Evolutionary conservation across 2,113 vertebrate genomes (phyloP).

Genomic region (Anarrhichthys ocellatus): DNA sequence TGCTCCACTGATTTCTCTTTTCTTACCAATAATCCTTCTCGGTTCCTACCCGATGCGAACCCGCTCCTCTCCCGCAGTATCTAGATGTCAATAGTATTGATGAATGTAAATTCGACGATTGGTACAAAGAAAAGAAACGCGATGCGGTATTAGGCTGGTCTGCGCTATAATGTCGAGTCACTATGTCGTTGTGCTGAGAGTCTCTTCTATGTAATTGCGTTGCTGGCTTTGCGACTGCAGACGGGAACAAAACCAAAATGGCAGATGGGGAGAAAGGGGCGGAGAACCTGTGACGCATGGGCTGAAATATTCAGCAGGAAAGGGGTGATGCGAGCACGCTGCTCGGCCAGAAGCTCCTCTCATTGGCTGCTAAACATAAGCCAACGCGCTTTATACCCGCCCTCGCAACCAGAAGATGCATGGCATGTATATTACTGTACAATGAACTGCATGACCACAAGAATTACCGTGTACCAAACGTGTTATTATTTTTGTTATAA

Average conservation of each 20-base stretch:
- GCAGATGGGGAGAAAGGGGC: conserved; percentile 83
- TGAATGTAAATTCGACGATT: conserved; percentile 35
- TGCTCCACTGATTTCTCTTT: conserved; percentile 75
- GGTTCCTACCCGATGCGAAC: conserved; percentile 84
- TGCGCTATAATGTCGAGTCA: conserved; percentile 86
- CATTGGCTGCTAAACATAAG: conserved; percentile 63
- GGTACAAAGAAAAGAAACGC: conserved; percentile 44
- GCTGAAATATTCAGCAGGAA: conserved; percentile 74
- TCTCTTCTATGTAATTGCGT: conserved; percentile 73
- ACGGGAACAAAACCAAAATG: conserved; percentile 91
- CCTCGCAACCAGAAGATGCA: conserved; percentile 63
- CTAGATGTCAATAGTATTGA: conserved; percentile 59
- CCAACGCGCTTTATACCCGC: conserved; percentile 54
- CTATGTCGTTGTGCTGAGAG: conserved; percentile 68
- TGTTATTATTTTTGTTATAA: background rate
- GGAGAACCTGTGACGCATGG: conserved; percentile 73
- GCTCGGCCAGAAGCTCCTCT: conserved; percentile 18
- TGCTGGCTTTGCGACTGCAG: conserved; percentile 81
- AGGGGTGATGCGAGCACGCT: conserved; percentile 56
- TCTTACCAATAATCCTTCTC: conserved; percentile 89
- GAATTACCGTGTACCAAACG: background rate
- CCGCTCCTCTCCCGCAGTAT: conserved; percentile 80
- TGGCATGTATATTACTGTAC: conserved; percentile 64
- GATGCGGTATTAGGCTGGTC: conserved; percentile 52
- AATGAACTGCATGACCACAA: conserved; percentile 51